These are phyloP conservation scores for Aspidapion aeneum DNA, from an alignment of 2,888 invertebrate genomes.

Conservation along the genomic window DNA sequence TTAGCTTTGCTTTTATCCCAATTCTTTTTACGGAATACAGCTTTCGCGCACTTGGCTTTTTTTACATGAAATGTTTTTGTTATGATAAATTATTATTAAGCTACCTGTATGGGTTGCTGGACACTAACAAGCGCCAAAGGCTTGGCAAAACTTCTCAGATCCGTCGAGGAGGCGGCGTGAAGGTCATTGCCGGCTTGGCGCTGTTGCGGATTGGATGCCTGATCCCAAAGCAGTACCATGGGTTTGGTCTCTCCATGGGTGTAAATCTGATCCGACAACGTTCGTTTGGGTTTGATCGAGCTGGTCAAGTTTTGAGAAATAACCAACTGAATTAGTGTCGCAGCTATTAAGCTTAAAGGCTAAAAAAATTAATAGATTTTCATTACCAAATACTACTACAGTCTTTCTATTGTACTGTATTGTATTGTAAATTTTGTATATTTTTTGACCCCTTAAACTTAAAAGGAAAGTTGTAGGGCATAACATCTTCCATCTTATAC, in stretches of 20 bases:
- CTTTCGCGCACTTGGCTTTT: too few species aligned
- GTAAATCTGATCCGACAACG: slow-evolving; percentile 25
- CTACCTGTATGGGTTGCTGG: slow-evolving; percentile 22
- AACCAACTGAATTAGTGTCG: slow-evolving; percentile 1
- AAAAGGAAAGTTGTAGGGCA: too few species aligned
- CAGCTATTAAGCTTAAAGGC: not conserved
- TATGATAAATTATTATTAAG: too few species aligned
- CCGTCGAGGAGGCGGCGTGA: slow-evolving; percentile 13
- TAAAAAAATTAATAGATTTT: not conserved
- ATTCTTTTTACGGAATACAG: too few species aligned
- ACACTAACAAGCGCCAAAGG: slow-evolving; percentile 23
- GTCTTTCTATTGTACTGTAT: too few species aligned
- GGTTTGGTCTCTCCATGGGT: slow-evolving; percentile 30
- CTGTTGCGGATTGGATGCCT: slow-evolving; percentile 13
- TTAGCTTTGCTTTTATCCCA: too few species aligned
- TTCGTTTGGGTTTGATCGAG: slow-evolving; percentile 30
- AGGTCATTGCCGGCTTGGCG: slow-evolving; percentile 17
- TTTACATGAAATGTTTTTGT: too few species aligned
- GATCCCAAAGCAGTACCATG: slow-evolving; percentile 28
- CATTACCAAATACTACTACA: slow-evolving; percentile 6
- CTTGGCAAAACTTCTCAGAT: slow-evolving; percentile 14
- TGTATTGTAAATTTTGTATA: too few species aligned
- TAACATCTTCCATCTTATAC: too few species aligned
- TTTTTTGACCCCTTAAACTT: too few species aligned
- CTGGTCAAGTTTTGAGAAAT: slow-evolving; percentile 7